phyloP scores from a whole-genome alignment of 2,888 invertebrate species.

The Caenorhabditis sulstoni region DNA sequence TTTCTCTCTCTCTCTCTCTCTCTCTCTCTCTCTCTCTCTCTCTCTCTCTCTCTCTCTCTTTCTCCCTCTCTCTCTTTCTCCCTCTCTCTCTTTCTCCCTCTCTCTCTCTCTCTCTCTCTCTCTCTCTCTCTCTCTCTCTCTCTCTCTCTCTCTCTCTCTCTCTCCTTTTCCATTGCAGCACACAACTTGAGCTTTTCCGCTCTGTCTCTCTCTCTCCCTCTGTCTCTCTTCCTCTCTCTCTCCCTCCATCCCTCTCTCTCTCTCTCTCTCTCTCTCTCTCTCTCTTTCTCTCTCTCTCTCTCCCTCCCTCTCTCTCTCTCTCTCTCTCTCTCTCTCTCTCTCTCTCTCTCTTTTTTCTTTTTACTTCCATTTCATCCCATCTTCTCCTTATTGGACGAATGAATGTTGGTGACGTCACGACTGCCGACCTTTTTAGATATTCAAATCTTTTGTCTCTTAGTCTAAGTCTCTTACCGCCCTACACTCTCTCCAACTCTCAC shows the following conservation, averaged over 20 bases:
- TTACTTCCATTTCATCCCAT: slow-evolving; percentile 2
- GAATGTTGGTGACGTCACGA: slow-evolving; percentile 15
- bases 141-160: slow-evolving; percentile 1
- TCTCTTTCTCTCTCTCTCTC: slow-evolving; percentile 10
- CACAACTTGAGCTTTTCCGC: neutral
- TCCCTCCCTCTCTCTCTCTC: neutral
- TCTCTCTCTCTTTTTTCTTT: slow-evolving; percentile 18
- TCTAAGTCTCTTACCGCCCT: no score
- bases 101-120: neutral
- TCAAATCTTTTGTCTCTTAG: slow-evolving; percentile 28
- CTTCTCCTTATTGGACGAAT: slow-evolving; percentile 11
- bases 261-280: no score
- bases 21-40: slow-evolving; percentile 18
- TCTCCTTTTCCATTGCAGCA: neutral
- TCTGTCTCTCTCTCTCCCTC: slow-evolving; percentile 15
- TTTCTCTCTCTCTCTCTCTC: neutral
- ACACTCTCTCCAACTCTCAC: slow-evolving; percentile 8
- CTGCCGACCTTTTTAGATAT: slow-evolving; percentile 28
- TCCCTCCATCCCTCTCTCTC: slow-evolving; percentile 6
- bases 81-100: slow-evolving; percentile 1
- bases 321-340: slow-evolving; percentile 4
- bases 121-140: slow-evolving; percentile 10
- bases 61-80: slow-evolving; percentile 6
- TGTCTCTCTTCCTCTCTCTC: slow-evolving; percentile 4
- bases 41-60: slow-evolving; percentile 3